A percentile compares a stretch with the other conserved stretches of the same genome.
These are phyloP conservation scores for Pammene fasciana DNA, from an alignment of 2,888 invertebrate species.

Conservation along the genomic window DNA sequence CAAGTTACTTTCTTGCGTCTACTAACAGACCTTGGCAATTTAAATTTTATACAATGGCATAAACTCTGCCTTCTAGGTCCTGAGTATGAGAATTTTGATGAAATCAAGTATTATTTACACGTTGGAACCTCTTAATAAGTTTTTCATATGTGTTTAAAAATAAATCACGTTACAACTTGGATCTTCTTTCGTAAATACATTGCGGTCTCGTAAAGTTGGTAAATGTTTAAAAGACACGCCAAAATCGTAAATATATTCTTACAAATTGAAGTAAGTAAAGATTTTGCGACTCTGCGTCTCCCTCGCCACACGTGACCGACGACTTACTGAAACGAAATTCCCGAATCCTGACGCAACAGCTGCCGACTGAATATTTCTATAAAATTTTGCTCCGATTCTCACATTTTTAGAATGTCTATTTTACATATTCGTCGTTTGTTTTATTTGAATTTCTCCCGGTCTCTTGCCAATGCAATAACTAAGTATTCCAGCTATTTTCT, in stretches of 20 bases:
- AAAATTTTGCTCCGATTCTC: conserved; percentile 56
- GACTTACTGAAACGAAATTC: conserved; percentile 50
- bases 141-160: too few species aligned
- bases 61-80: too few species aligned
- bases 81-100: too few species aligned
- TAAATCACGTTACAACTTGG: too few species aligned
- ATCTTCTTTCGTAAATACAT: too few species aligned
- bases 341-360: conserved; percentile 61
- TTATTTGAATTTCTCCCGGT: conserved; percentile 34
- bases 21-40: neutral
- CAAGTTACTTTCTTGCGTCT: conserved; percentile 3
- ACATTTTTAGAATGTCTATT: conserved; percentile 56
- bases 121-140: too few species aligned
- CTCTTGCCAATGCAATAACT: conserved; percentile 12
- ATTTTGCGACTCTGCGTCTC: conserved; percentile 1
- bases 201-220: too few species aligned
- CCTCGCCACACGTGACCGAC: conserved; percentile 29
- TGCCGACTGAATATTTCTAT: conserved; percentile 65
- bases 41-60: neutral
- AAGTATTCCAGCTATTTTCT: conserved; percentile 29
- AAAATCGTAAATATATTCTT: neutral
- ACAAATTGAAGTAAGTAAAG: neutral
- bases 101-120: too few species aligned
- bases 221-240: too few species aligned
- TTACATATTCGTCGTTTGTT: conserved; percentile 47